Evolutionary conservation across 2,113 vertebrate genomes (phyloP).

Genomic region (Isichthys henryi): DNA sequence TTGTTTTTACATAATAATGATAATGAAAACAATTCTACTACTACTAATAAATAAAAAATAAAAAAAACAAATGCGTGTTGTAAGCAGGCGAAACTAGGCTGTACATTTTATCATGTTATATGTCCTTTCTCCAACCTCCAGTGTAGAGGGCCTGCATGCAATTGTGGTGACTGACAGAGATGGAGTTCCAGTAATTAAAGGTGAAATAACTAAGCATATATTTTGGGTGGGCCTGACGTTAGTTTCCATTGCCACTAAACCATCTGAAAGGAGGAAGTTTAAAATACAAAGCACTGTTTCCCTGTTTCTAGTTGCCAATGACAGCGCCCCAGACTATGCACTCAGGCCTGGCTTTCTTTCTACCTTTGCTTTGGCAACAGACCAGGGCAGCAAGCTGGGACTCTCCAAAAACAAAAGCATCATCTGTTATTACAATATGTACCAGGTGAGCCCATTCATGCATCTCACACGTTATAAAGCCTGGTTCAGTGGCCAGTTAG

Average conservation of each 20-base stretch:
- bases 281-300: not conserved
- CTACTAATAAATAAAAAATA: too few species aligned
- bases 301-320: slow-evolving; percentile 82
- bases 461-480: not conserved
- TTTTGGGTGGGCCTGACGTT: not conserved
- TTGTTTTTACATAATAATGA: not conserved
- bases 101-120: not conserved
- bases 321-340: slow-evolving; percentile 89
- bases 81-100: not conserved
- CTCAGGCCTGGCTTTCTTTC: slow-evolving; percentile 88
- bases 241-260: not conserved
- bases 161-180: slow-evolving; percentile 93
- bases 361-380: slow-evolving; percentile 92
- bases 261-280: not conserved
- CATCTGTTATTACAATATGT: slow-evolving; percentile 95
- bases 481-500: not conserved
- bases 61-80: not conserved
- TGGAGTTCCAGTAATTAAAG: slow-evolving; percentile 95
- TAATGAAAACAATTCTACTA: not conserved
- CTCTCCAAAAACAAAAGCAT: slow-evolving; percentile 99
- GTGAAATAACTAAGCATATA: slow-evolving; percentile 48
- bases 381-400: slow-evolving; percentile 95
- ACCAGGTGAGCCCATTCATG: slow-evolving; percentile 67
- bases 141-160: slow-evolving; percentile 92
- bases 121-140: slow-evolving; percentile 32